Percentiles rank a stretch among this genome's conserved stretches.
Conservation (phyloP, 1,140 invertebrate species). For the Mizuhopecten yessoensis region DNA sequence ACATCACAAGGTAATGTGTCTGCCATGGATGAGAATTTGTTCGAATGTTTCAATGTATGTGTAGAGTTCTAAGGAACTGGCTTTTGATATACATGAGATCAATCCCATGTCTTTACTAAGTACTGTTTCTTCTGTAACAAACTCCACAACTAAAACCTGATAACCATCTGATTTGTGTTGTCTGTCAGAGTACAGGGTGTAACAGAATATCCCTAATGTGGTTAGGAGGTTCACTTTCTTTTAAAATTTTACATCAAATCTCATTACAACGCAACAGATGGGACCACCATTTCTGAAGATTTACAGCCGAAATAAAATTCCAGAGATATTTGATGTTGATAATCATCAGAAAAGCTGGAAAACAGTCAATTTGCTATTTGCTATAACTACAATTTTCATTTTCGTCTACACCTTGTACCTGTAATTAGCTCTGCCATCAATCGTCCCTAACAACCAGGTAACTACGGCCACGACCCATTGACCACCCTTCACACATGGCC, state of each 20-base stretch:
- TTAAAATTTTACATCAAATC: neutral
- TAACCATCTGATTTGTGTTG: neutral
- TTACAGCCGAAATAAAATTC: slow-evolving; percentile 40
- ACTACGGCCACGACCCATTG: slow-evolving; percentile 16
- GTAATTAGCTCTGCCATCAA: slow-evolving; percentile 33
- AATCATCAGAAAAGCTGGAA: slow-evolving; percentile 29
- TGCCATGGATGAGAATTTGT: no score
- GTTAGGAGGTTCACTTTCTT: neutral
- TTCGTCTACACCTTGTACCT: slow-evolving; percentile 26
- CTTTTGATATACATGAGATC: no score
- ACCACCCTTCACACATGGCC: slow-evolving; percentile 36
- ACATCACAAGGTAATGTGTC: no score
- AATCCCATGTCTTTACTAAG: no score
- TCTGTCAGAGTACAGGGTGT: neutral
- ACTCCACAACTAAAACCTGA: no score
- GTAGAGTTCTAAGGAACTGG: no score
- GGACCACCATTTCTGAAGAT: neutral
- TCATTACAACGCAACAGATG: neutral
- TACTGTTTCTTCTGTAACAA: no score
- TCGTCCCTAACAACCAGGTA: slow-evolving; percentile 36
- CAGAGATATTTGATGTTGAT: neutral
- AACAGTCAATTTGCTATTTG: slow-evolving; percentile 9
- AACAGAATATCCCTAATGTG: neutral
- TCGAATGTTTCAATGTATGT: no score
- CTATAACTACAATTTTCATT: slow-evolving; percentile 21